phyloP scores from a whole-genome alignment of 2,113 vertebrate genomes.

The Pseudolaguvia tuberculata region DNA sequence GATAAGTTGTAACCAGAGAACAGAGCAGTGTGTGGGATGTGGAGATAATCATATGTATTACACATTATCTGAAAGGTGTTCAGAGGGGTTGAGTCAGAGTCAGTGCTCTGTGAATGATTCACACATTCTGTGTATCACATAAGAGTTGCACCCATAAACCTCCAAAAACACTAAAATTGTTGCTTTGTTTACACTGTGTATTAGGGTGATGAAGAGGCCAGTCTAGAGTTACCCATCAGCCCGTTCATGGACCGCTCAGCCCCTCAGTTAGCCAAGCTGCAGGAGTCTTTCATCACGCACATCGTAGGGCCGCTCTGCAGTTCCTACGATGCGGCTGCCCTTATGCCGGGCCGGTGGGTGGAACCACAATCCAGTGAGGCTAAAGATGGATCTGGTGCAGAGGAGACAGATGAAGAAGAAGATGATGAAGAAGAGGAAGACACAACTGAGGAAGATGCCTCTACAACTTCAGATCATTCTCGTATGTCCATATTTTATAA shows the following conservation, averaged over 20 bases:
- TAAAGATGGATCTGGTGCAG: conserved; percentile 63
- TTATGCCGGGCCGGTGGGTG: conserved; percentile 91
- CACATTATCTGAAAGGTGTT: background rate
- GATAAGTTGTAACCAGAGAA: background rate
- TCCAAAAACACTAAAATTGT: no score
- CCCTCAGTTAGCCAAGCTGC: conserved; percentile 91
- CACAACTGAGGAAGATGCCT: conserved; percentile 73
- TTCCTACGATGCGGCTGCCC: conserved; percentile 86
- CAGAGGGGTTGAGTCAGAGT: no score
- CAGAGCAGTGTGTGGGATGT: background rate
- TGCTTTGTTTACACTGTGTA: conserved; percentile 1
- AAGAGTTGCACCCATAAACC: no score
- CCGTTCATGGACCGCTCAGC: conserved; percentile 97
- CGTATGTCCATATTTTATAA: conserved; percentile 55
- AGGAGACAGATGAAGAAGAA: conserved; percentile 56
- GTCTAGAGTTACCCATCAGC: conserved; percentile 88
- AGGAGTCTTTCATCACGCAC: conserved; percentile 98
- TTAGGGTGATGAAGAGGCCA: conserved; percentile 94
- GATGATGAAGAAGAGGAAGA: conserved; percentile 57
- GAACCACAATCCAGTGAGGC: conserved; percentile 65
- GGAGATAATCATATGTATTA: background rate
- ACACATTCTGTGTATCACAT: no score
- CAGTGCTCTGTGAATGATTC: no score
- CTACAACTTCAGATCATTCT: conserved; percentile 75
- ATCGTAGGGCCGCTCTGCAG: conserved; percentile 94